phyloP scores from a whole-genome alignment of 2,797 vertebrate genomes.

The Ibycter americanus region DNA sequence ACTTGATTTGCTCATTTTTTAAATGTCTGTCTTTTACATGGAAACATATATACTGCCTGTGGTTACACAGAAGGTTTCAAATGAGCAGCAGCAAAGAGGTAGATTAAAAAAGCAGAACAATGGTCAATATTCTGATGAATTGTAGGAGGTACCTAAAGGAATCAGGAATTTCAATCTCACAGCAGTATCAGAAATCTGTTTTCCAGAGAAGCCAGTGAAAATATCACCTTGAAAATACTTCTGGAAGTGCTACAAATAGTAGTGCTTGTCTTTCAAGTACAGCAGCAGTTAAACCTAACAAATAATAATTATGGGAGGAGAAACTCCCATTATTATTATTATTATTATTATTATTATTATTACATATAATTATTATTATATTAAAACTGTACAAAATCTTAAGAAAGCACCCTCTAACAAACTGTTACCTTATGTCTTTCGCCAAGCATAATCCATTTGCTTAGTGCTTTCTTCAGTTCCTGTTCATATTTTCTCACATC shows the following conservation, averaged over 20 bases:
- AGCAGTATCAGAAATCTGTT: not conserved
- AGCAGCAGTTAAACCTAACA: not conserved
- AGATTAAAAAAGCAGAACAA: not conserved
- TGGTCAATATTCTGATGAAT: not conserved
- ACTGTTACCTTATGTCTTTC: slow-evolving; percentile 34
- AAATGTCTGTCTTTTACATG: not conserved
- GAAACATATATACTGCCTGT: not conserved
- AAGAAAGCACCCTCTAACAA: not conserved
- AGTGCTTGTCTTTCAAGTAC: not conserved
- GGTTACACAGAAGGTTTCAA: not conserved
- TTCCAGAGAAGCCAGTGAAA: not conserved
- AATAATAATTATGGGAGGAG: not conserved
- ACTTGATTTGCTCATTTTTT: not conserved
- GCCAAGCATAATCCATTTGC: slow-evolving; percentile 26
- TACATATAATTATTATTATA: not conserved
- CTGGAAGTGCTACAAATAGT: not conserved
- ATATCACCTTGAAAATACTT: not conserved
- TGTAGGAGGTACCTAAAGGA: not conserved
- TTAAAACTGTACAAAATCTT: not conserved
- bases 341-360: too few relatives aligned
- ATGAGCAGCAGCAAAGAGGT: not conserved
- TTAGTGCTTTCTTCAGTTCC: slow-evolving; percentile 60
- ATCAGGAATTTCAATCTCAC: not conserved
- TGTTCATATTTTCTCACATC: slow-evolving; percentile 57
- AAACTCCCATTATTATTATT: not conserved